Conservation (phyloP, 2,113 vertebrate genomes). For the Corythornis madagascariensis region DNA sequence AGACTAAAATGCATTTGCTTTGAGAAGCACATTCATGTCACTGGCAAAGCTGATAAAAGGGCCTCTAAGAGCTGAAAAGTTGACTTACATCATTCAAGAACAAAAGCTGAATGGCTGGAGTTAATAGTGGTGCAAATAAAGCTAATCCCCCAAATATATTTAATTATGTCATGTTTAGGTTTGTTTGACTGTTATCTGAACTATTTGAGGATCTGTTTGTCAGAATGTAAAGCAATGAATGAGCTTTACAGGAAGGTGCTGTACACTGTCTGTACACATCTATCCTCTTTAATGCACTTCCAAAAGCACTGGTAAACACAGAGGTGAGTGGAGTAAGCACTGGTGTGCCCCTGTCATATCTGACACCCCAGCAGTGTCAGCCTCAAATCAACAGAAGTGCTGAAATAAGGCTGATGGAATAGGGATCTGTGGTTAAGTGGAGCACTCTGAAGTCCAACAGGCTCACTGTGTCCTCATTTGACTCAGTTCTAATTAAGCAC, state of each 20-base stretch:
- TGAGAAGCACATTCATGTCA: background rate
- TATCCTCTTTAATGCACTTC: background rate
- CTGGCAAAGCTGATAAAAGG: background rate
- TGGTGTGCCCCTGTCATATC: background rate
- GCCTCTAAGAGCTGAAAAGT: background rate
- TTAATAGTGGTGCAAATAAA: background rate
- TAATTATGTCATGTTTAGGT: background rate
- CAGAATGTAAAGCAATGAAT: background rate
- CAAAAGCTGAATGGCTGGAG: background rate
- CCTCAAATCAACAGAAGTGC: background rate
- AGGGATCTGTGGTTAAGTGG: background rate
- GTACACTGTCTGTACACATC: background rate
- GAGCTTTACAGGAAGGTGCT: background rate
- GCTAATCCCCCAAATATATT: background rate
- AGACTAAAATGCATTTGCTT: background rate
- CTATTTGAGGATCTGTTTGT: background rate
- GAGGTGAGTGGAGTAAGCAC: background rate
- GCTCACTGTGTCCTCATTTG: constrained; percentile 12
- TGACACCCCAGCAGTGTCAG: background rate
- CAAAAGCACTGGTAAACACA: background rate
- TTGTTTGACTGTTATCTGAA: background rate
- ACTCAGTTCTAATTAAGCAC: constrained; percentile 31
- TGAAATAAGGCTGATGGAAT: background rate
- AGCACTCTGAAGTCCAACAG: background rate
- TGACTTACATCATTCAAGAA: background rate